Conservation (phyloP, 2,113 vertebrate species). For the Ailuropoda melanoleuca region DNA sequence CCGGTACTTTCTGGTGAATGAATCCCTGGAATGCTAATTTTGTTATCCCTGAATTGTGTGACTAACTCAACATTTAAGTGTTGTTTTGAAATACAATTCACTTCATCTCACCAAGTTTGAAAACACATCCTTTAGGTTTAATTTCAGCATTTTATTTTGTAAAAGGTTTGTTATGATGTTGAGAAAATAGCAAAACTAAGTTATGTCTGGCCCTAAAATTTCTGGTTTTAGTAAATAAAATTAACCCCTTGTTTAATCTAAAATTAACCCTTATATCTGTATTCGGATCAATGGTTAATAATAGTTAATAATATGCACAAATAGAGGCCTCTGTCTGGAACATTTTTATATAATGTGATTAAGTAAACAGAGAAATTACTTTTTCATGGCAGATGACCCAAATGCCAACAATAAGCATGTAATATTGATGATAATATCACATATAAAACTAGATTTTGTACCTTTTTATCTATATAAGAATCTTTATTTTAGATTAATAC, state of each 20-base stretch:
- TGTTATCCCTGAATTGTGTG: constrained; percentile 25
- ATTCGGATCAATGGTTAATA: background rate
- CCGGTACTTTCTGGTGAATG: constrained; percentile 72
- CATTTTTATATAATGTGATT: background rate
- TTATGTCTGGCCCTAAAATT: background rate
- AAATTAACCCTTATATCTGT: background rate
- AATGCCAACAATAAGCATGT: background rate
- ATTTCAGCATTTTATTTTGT: background rate
- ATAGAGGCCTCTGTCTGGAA: background rate
- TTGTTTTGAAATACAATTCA: constrained; percentile 16
- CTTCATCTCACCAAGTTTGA: constrained; percentile 32
- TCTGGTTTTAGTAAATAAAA: background rate
- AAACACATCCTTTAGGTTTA: background rate
- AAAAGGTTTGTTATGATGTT: background rate
- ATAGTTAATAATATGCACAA: background rate
- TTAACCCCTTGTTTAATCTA: background rate
- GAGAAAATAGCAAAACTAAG: background rate
- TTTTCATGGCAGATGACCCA: background rate
- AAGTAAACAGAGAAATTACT: background rate
- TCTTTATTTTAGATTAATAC: background rate
- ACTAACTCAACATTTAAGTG: background rate
- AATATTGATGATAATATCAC: background rate
- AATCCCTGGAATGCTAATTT: constrained; percentile 71
- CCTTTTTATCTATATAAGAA: background rate
- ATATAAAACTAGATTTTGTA: background rate